Evolutionary conservation across 2,113 vertebrate genomes (phyloP).

Genomic region (Eretmodus cyanostictus): DNA sequence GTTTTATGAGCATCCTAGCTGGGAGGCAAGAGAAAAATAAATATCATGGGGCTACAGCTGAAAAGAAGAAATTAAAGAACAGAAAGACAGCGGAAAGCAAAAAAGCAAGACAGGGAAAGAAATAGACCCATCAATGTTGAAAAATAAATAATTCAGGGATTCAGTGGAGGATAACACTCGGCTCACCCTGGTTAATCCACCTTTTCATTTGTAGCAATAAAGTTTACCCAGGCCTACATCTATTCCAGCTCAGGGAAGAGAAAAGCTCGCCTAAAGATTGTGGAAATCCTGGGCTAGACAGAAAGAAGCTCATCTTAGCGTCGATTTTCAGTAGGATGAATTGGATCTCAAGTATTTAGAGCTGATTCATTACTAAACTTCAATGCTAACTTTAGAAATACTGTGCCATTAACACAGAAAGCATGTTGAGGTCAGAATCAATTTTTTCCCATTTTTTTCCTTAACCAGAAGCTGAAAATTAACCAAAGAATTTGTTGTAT

Average conservation of each 20-base stretch:
- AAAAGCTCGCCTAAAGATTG: background rate
- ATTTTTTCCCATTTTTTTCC: rapidly evolving
- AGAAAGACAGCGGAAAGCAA: rapidly evolving
- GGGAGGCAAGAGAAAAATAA: background rate
- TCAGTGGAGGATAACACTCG: background rate
- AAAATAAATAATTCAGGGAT: background rate
- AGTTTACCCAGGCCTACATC: background rate
- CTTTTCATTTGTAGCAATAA: slow-evolving; percentile 1
- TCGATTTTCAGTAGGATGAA: background rate
- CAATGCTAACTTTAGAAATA: background rate
- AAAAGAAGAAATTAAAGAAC: background rate
- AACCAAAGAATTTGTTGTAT: background rate
- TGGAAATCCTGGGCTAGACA: background rate
- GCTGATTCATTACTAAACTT: background rate
- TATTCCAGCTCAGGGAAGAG: background rate
- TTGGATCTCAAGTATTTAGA: background rate
- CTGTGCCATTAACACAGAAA: rapidly evolving
- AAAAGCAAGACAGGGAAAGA: background rate
- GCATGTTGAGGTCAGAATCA: rapidly evolving
- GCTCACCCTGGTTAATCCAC: background rate
- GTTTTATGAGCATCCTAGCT: background rate
- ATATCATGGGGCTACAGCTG: background rate
- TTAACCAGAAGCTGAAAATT: background rate
- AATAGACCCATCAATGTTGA: background rate
- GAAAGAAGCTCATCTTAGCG: background rate